Percentiles rank a stretch among this genome's conserved stretches.
Evolutionary conservation across 2,113 vertebrate genomes (phyloP).

Genomic region (Cichladusa arquata): DNA sequence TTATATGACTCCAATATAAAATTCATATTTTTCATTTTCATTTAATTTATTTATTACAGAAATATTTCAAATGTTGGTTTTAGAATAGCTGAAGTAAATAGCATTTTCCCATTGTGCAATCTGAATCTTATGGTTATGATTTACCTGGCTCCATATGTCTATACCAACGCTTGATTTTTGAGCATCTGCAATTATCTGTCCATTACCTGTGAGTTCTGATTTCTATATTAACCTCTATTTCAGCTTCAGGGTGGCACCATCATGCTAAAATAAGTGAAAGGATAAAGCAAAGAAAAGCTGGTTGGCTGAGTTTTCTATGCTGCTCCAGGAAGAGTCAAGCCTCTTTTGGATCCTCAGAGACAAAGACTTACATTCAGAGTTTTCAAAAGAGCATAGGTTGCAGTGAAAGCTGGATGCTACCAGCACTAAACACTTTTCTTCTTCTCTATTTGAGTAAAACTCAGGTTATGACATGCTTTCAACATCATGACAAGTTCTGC

Average conservation of each 20-base stretch:
- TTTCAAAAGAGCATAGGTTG: background rate
- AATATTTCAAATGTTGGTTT: background rate
- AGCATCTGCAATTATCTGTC: background rate
- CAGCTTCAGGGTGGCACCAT: background rate
- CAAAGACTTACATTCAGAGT: background rate
- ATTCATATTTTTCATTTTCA: background rate
- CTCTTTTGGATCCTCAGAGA: background rate
- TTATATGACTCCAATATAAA: background rate
- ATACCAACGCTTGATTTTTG: background rate
- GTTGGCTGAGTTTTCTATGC: background rate
- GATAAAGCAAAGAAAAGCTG: background rate
- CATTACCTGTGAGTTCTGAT: background rate
- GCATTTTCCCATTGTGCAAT: rapidly evolving
- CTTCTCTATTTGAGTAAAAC: background rate
- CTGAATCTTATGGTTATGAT: background rate
- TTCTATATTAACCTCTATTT: background rate
- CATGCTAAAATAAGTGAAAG: background rate
- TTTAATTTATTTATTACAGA: background rate
- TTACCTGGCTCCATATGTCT: background rate
- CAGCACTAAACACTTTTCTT: background rate
- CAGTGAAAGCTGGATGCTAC: background rate
- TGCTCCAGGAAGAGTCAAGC: background rate
- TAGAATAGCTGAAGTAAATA: background rate
- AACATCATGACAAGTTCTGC: background rate
- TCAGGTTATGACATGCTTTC: background rate